Base-by-base conservation (phyloP, 2,113 vertebrate species). In the Chloroceryle aenea region DNA sequence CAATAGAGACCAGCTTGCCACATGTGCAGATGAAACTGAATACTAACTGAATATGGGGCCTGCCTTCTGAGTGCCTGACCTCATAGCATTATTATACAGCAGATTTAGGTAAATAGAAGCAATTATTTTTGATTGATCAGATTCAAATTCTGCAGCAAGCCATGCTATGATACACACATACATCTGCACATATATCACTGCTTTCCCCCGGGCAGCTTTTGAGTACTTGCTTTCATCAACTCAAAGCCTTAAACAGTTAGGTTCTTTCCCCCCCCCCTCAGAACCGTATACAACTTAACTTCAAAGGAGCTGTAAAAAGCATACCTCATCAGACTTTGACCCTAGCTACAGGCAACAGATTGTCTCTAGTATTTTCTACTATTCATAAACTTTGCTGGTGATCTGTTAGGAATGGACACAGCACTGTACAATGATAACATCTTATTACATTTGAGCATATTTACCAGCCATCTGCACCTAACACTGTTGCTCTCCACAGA, bases 281-380 rank as follows among this genome's bases (percentile, higher is more conserved):
- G 50, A 48, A 34, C 78, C 10, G 9, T 10, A 38, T 26, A 50
- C 21, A 88, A 59, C n/a, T 50, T 75, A 32, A 78, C 63, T 94
- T 83, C 67, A 94, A 72, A 76, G 66, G 72, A 94, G 36, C 43
- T 43, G 74, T 90, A 75, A 50, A 52, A 81, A 66, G 13, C 29
- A 27, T 45, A 93, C 36, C 72, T 84, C 56, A 43, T 77, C 68
- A 96, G 95, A 96, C 96, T 96, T 95, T 95, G 96, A 95, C 95
- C 96, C 72, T 94, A 94, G 90, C 68, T 86, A 88, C 95, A 90
- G 76, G 79, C 21, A n/a, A 90, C 96, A 96, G 93, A 90, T 93
- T 96, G 92, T 58, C 69, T 81, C 86, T 53, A 74, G 42, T 55
- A 68, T 34, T 88, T 85, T 95, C 90, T 63, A 85, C 91, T 87